Evolutionary conservation across 2,888 invertebrate genomes (phyloP), one percentile per base, ranked within the genome.

Genomic region (Epinotia ramella): DNA sequence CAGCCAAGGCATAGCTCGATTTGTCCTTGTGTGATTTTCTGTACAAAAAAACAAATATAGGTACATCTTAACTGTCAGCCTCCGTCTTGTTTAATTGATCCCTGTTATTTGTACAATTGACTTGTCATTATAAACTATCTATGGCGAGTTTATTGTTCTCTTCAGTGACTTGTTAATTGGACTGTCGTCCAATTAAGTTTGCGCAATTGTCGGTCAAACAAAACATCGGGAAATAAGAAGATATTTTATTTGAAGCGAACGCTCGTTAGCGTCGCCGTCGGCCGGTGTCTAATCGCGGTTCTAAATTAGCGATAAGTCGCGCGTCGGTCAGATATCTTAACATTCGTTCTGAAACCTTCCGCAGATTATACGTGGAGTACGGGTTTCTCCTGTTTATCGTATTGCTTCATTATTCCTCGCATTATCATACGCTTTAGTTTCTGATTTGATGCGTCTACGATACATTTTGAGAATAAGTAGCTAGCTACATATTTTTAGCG

Each of bases 271-370:
- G 91, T 90, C 89, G 89, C 40, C 7, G 88, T 83, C 84, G 88
- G 89, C 85, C 87, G 84, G 88, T 68, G 85, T 91, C 93, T 94
- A 94, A 94, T 94, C 93, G 92, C 84, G 86, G 86, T 91, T 92
- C 92, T 93, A 94, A 94, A 94, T 94, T 93, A 87, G 91, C 90
- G 94, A 94, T 94, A 94, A 94, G 90, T 88, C 88, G 86, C 84
- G 87, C 87, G 89, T 89, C 86, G 87, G 88, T 84, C 87, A 88
- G 91, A 92, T 92, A 94, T 93, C 92, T 85, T 88, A 87, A 91
- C 91, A 89, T 88, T 90, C 91, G 87, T 89, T 89, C 90, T 89
- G 88, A 89, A 91, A 86, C 89, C 89, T 87, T 87, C 82, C 83
- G 82, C 86, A 91, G 91, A 92, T 92, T 92, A 90, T 83, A 80